Conservation (phyloP, 2,797 vertebrate species). For the Diceros bicornis region DNA sequence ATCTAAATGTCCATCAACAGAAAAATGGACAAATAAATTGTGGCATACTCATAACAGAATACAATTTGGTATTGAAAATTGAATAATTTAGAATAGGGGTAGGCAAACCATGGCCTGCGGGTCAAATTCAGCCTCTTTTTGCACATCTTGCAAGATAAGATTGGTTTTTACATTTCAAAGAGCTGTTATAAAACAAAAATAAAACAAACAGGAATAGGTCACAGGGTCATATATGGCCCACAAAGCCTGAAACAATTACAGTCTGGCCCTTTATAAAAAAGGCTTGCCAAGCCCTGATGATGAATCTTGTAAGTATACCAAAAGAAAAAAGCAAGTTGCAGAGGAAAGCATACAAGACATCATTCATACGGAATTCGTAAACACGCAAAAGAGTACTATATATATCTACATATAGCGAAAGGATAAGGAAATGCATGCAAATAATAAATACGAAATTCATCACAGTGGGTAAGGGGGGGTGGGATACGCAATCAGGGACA, state of each 20-base stretch:
- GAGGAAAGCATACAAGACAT: not conserved
- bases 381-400: not conserved
- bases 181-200: not conserved
- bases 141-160: not conserved
- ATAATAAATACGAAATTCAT: not conserved
- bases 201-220: not conserved
- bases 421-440: not conserved
- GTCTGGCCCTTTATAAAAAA: not conserved
- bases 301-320: not conserved
- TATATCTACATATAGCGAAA: not conserved
- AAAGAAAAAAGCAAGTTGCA: not conserved
- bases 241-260: conserved; percentile 2
- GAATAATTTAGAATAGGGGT: not conserved
- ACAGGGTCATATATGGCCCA: not conserved
- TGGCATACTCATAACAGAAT: not conserved
- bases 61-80: not conserved
- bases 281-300: not conserved
- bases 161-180: conserved; percentile 24
- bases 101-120: not conserved
- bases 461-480: not conserved
- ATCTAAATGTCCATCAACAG: conserved; percentile 6
- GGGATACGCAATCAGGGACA: too few species aligned
- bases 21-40: not conserved
- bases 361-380: not conserved
- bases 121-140: not conserved